These are phyloP conservation scores for Enteromius anoplus DNA, from an alignment of 2,797 vertebrate genomes.

Conservation along the genomic window DNA sequence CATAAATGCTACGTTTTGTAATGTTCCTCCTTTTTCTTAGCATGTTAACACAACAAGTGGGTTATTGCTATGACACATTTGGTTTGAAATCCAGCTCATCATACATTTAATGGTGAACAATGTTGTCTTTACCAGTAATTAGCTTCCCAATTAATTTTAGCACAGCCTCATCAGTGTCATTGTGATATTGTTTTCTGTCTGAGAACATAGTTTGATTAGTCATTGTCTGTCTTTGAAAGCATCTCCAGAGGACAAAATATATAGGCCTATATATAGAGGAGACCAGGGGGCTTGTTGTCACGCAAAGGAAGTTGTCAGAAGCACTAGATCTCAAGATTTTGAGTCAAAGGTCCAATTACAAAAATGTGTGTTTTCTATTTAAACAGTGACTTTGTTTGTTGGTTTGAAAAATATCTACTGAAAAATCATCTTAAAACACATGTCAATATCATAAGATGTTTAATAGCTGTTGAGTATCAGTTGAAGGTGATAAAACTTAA, in stretches of 20 bases:
- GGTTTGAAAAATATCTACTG: not conserved
- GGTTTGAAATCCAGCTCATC: not conserved
- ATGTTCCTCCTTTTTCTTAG: not conserved
- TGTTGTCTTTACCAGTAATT: constrained; percentile 11
- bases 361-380: not conserved
- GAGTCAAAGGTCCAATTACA: constrained; percentile 12
- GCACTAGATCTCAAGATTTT: not conserved
- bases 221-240: constrained; percentile 3
- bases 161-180: constrained; percentile 8
- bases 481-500: not conserved
- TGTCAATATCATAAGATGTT: not conserved
- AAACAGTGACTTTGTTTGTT: not conserved
- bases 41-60: not conserved
- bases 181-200: constrained; percentile 14
- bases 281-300: not conserved
- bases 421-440: not conserved
- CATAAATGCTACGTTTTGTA: not conserved
- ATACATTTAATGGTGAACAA: not conserved
- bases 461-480: not conserved
- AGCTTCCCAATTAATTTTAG: not conserved
- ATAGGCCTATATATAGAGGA: not conserved
- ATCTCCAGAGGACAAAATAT: not conserved
- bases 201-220: constrained; percentile 12
- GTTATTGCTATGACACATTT: not conserved
- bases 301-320: not conserved